Base-by-base conservation (phyloP, 2,888 invertebrate genomes). In the Nebria salina region DNA sequence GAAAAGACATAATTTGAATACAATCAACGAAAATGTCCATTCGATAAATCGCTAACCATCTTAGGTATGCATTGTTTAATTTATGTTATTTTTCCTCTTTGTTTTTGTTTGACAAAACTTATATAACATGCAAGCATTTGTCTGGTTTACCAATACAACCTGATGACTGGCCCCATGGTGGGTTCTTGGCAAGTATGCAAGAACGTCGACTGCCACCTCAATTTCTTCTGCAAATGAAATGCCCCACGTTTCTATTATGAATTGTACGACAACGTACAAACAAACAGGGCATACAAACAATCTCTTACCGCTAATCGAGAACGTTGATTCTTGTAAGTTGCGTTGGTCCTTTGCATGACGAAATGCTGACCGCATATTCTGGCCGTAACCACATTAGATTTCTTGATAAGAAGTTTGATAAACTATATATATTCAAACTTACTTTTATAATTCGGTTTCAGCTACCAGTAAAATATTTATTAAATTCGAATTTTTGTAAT, bases 91-190 rank as follows among this genome's bases (percentile, higher is more conserved):
- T 54, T 5, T 54, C 7, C 11, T 5, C 7, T 54, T 54, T 43
- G 5, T 11, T 11, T 54, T 64, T 74, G n/a, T n/a, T n/a, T n/a
- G n/a, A n/a, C n/a, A n/a, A n/a, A n/a, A n/a, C n/a, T n/a, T n/a
- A n/a, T n/a, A 34, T 64, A 75, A 80, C 54, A 80, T 75, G 68
- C 70, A 80, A 70, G 75, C 75, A 80, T 80, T 54, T 43, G 20
- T 66, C n/a, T 64, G 15, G 74, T 88, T 93, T 95, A 96, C 96
- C 96, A 96, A 87, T 96, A 94, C 70, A 93, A 83, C 93, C 93
- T 77, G 96, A 94, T 13, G 96, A 97, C 88, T 95, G 94, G 75
- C 97, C 97, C 84, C 97, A 97, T 1, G 97, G 97, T 8, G 97
- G 97, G 91, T 96, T 95, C 87, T 94, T 92, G 3, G 97, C 96